Base-by-base conservation (phyloP, 2,113 vertebrate genomes). In the Phoenicopterus ruber region DNA sequence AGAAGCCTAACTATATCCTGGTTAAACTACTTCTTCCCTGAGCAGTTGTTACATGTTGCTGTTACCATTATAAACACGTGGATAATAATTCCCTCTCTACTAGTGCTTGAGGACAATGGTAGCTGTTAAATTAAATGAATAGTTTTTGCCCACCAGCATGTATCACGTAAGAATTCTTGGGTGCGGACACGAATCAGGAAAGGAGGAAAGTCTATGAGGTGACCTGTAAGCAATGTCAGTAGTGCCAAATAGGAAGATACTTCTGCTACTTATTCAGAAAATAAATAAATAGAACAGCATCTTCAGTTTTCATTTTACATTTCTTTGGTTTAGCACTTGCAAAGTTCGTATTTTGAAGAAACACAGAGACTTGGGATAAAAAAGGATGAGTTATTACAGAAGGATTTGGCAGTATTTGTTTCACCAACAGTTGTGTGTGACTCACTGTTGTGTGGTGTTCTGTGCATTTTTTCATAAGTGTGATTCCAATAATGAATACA, bases 361-460 rank as follows among this genome's bases (percentile, higher is more conserved):
- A 44, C 38, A 11, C 32, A 61, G 66, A 67, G 54, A 69, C 19
- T 93, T 77, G 36, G 36, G 67, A 77, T 87, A 74, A 88, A 92
- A 95, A 92, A 80, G 55, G 54, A 86, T 63, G 19, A 72, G 52
- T 47, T 88, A 40, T 96, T 88, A 58, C 69, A 66, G 91, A 81
- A 88, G 58, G 31, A 86, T 81, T 94, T 94, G 86, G 62, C 91
- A 82, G 47, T 38, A 66, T 94, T 93, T 94, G 66, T 95, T 96
- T 94, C 57, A 74, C 84, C 84, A 94, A 74, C 81, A 91, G 84
- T 90, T 94, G 50, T 58, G 61, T 69, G 50, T 94, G 93, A 96
- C 59, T 97, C 86, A 90, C 32, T 94, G 76, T 80, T 95, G 38
- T 86, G 82, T 94, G 74, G 40, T 70, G 54, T 25, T 91, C 76